Evolutionary conservation across 1,140 invertebrate species (phyloP).

Genomic region (Patella vulgata): DNA sequence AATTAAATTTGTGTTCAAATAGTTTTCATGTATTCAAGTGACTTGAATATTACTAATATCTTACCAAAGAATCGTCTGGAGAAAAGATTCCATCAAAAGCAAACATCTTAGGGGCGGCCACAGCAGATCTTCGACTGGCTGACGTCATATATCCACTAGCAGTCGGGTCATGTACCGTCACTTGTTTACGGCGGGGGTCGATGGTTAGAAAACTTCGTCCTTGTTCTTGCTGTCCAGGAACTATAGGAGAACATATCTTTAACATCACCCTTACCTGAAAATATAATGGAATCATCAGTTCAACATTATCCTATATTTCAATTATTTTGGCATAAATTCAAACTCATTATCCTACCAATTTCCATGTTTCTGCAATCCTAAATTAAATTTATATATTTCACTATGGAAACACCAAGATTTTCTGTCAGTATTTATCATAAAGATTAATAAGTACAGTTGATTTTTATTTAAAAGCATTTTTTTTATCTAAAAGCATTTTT

Average conservation of each 20-base stretch:
- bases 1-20: too few species aligned
- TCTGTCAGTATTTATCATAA: too few species aligned
- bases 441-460: too few species aligned
- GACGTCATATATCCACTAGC: constrained; percentile 66
- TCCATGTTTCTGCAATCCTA: too few species aligned
- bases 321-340: too few species aligned
- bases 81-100: constrained; percentile 95
- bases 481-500: too few species aligned
- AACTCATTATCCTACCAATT: too few species aligned
- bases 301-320: too few species aligned
- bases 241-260: constrained; percentile 68
- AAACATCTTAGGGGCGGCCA: constrained; percentile 95
- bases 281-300: constrained; percentile 35
- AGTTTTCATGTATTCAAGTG: too few species aligned
- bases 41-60: constrained; percentile 5
- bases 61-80: constrained; percentile 89
- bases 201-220: constrained; percentile 76
- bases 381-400: too few species aligned
- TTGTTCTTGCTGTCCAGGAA: constrained; percentile 57
- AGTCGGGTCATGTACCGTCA: constrained; percentile 85
- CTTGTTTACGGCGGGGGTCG: constrained; percentile 90
- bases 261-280: constrained; percentile 90
- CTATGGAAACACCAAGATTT: too few species aligned
- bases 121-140: constrained; percentile 78
- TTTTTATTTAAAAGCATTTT: too few species aligned